Evolutionary conservation across 2,888 invertebrate genomes (phyloP).

Genomic region (Dasypolia templi): DNA sequence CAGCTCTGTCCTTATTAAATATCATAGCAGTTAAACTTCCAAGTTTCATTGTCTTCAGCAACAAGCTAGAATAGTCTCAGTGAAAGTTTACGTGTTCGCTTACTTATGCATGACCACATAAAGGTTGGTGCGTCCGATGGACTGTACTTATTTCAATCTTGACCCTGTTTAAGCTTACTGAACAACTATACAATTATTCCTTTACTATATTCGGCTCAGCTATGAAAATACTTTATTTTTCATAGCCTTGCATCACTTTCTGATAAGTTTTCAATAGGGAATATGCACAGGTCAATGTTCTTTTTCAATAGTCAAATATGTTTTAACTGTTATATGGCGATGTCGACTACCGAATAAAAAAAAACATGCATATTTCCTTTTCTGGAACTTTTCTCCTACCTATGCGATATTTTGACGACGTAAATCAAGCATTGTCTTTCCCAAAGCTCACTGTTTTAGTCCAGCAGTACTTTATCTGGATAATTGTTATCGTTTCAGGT

Average conservation of each 20-base stretch:
- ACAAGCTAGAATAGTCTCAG: background rate
- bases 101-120: conserved; percentile 1
- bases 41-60: background rate
- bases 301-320: too few relatives aligned
- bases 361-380: too few relatives aligned
- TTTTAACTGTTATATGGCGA: too few relatives aligned
- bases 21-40: background rate
- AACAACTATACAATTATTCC: background rate
- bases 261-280: background rate
- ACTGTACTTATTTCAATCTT: background rate
- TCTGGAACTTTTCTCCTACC: background rate
- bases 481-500: conserved; percentile 90
- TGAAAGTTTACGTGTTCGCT: background rate
- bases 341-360: too few relatives aligned
- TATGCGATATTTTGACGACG: background rate
- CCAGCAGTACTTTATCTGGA: conserved; percentile 5
- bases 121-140: background rate
- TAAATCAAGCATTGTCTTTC: background rate
- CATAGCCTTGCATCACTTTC: background rate
- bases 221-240: background rate
- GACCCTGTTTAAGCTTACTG: background rate
- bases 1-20: background rate
- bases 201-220: background rate
- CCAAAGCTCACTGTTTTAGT: background rate
- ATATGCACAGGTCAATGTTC: too few relatives aligned